Evolutionary conservation across 2,113 vertebrate genomes (phyloP).

Genomic region (Petromus typicus): DNA sequence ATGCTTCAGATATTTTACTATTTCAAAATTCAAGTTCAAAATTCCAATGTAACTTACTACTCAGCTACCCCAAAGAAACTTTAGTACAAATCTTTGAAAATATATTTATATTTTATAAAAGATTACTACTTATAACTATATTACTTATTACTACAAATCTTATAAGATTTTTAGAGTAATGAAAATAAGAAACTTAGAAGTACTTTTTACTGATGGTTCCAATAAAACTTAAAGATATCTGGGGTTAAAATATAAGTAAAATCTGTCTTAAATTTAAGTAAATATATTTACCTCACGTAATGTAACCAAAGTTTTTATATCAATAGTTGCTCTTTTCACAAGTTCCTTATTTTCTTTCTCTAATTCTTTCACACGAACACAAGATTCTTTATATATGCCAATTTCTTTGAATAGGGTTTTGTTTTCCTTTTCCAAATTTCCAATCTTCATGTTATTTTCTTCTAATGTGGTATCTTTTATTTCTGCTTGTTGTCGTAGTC

Average conservation of each 20-base stretch:
- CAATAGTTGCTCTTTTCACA: constrained; percentile 95
- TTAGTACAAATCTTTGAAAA: constrained; percentile 28
- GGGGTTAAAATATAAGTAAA: constrained; percentile 19
- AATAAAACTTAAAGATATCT: constrained; percentile 3
- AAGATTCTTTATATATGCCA: constrained; percentile 93
- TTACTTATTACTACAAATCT: constrained; percentile 9
- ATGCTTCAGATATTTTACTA: constrained; percentile 32
- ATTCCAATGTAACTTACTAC: constrained; percentile 27
- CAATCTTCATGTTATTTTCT: constrained; percentile 93
- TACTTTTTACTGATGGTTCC: neutral
- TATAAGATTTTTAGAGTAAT: constrained; percentile 28
- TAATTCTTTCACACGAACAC: constrained; percentile 93
- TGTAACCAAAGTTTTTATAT: constrained; percentile 96
- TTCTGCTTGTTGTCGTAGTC: constrained; percentile 96
- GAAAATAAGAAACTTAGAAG: constrained; percentile 17
- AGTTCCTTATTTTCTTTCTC: constrained; percentile 98
- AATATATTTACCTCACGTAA: constrained; percentile 93
- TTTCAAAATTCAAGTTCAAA: constrained; percentile 55
- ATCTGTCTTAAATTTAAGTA: constrained; percentile 8
- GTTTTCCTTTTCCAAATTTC: constrained; percentile 96
- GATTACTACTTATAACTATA: neutral
- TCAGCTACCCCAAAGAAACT: neutral
- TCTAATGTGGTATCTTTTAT: constrained; percentile 96
- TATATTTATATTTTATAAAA: neutral
- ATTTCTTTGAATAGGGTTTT: constrained; percentile 95